Conservation (phyloP, 2,113 vertebrate genomes). For the Sula dactylatra region DNA sequence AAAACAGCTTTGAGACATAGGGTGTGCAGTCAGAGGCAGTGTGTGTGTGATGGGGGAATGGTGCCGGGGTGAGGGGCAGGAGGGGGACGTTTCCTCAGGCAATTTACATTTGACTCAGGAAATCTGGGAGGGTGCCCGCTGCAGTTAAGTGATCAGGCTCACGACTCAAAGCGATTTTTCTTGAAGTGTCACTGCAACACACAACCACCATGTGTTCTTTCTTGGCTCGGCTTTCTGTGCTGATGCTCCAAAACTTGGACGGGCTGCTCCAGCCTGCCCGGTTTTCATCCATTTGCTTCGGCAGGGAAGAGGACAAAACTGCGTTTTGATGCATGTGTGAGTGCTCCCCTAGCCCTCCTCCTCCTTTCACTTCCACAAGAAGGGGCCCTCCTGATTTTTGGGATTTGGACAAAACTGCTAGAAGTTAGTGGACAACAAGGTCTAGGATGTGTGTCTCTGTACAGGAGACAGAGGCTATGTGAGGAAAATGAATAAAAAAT, state of each 20-base stretch:
- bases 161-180: conserved; percentile 73
- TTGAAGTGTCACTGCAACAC: conserved; percentile 67
- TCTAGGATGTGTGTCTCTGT: not conserved
- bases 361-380: not conserved
- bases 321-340: not conserved
- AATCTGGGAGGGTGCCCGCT: conserved; percentile 62
- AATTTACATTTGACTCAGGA: conserved; percentile 59
- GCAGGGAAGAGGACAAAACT: conserved; percentile 1
- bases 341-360: not conserved
- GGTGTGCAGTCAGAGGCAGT: conserved; percentile 13
- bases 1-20: conserved; percentile 55
- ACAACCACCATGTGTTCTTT: conserved; percentile 69
- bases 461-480: not conserved
- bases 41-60: conserved; percentile 2
- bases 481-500: not conserved
- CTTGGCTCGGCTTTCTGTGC: conserved; percentile 40
- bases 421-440: not conserved
- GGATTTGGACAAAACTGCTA: not conserved
- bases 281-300: not conserved
- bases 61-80: not conserved
- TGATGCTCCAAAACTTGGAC: conserved; percentile 11
- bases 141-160: conserved; percentile 57
- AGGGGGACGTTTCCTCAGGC: conserved; percentile 51
- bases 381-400: not conserved
- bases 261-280: conserved; percentile 5